Conservation (phyloP, 2,888 invertebrate genomes). For the Ophion ellenae region DNA sequence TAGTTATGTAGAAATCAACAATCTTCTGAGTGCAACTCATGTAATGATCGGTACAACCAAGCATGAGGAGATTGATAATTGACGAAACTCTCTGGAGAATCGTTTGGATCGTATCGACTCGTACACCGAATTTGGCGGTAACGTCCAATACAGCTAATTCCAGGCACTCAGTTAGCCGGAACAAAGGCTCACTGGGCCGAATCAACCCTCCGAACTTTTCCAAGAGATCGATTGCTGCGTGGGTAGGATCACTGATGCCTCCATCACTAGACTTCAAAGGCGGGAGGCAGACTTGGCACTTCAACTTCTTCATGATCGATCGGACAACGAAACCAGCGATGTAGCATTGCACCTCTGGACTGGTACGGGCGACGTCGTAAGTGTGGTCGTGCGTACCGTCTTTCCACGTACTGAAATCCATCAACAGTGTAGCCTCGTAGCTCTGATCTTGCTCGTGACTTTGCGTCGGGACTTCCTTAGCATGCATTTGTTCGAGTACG, state of each 20-base stretch:
- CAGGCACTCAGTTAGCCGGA: constrained; percentile 1
- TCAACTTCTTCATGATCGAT: neutral
- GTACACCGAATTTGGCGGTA: neutral
- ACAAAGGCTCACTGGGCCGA: constrained; percentile 1
- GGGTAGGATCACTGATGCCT: neutral
- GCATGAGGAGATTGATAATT: neutral
- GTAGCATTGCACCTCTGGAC: neutral
- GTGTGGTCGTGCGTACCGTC: constrained; percentile 10
- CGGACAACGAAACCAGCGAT: constrained; percentile 12
- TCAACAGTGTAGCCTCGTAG: too few species aligned
- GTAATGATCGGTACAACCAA: constrained; percentile 15
- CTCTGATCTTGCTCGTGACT: neutral
- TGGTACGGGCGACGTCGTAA: constrained; percentile 16
- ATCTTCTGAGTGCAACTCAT: neutral
- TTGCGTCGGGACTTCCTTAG: neutral
- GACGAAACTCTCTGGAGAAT: constrained; percentile 5
- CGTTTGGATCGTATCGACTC: constrained; percentile 4
- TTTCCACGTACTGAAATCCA: neutral
- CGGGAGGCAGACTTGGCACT: neutral
- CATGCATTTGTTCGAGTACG: neutral
- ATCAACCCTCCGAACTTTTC: neutral
- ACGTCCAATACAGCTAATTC: constrained; percentile 14
- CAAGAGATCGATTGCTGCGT: neutral
- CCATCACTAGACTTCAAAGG: neutral
- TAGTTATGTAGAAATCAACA: constrained; percentile 7